Percentiles rank a stretch among this genome's conserved stretches.
Evolutionary conservation across 2,888 invertebrate species (phyloP).

Genomic region (Drosophila nr. fundita): DNA sequence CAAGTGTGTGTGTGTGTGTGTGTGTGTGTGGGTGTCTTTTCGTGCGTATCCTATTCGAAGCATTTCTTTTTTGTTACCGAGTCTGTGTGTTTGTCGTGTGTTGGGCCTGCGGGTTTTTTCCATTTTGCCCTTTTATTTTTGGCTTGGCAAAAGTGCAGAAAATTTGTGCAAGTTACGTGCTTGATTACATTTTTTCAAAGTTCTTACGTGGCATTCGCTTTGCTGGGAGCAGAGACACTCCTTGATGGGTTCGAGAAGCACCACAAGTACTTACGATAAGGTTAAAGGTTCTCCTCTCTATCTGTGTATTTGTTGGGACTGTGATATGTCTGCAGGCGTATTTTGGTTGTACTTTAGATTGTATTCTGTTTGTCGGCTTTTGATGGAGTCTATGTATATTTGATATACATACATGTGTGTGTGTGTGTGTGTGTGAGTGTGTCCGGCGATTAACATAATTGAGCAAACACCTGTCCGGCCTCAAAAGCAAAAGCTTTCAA

Average conservation of each 20-base stretch:
- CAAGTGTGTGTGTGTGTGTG: neutral
- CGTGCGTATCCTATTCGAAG: slow-evolving; percentile 42
- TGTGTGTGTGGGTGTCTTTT: slow-evolving; percentile 20
- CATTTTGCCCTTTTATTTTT: slow-evolving; percentile 46
- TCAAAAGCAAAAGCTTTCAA: slow-evolving; percentile 62
- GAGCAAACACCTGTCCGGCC: slow-evolving; percentile 61
- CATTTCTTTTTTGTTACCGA: slow-evolving; percentile 16
- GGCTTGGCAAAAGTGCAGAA: slow-evolving; percentile 75
- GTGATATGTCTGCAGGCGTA: slow-evolving; percentile 29
- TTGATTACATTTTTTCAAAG: slow-evolving; percentile 76
- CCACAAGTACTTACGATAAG: slow-evolving; percentile 51
- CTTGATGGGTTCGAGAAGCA: slow-evolving; percentile 52
- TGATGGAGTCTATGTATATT: slow-evolving; percentile 1
- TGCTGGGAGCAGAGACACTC: slow-evolving; percentile 10
- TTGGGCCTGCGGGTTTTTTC: slow-evolving; percentile 58
- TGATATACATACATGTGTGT: slow-evolving; percentile 6
- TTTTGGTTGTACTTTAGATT: slow-evolving; percentile 34
- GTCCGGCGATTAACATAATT: slow-evolving; percentile 64
- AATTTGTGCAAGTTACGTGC: slow-evolving; percentile 79
- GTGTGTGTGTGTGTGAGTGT: neutral
- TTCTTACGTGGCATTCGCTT: slow-evolving; percentile 48
- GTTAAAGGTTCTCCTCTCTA: slow-evolving; percentile 40
- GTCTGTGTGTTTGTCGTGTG: slow-evolving; percentile 30
- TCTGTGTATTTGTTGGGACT: slow-evolving; percentile 9
- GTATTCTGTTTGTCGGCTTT: slow-evolving; percentile 7